Conservation (phyloP, 2,888 invertebrate genomes). For the Patella depressa region DNA sequence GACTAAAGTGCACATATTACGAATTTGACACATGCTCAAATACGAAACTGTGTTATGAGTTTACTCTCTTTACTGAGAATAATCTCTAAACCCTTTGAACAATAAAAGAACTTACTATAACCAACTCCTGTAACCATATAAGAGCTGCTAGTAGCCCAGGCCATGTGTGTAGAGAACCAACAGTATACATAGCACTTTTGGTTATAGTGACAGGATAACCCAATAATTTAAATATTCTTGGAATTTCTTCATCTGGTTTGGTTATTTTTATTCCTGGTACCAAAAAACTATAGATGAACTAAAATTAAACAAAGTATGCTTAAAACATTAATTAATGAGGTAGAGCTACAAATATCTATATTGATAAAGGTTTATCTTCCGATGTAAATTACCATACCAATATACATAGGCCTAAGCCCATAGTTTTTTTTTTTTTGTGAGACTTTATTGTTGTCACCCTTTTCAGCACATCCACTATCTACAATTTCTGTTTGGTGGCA, state of each 20-base stretch:
- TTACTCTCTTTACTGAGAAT: background rate
- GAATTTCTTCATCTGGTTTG: constrained; percentile 66
- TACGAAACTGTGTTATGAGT: background rate
- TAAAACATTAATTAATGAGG: no score
- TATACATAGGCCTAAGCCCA: no score
- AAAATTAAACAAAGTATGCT: constrained; percentile 28
- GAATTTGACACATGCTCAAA: background rate
- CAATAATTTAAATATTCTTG: constrained; percentile 55
- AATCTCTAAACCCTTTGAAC: no score
- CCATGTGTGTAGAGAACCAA: constrained; percentile 67
- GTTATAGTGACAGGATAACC: constrained; percentile 66
- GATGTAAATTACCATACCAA: no score
- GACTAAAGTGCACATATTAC: no score
- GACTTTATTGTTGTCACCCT: no score
- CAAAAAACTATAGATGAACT: constrained; percentile 61
- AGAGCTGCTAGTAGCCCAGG: constrained; percentile 63
- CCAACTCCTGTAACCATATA: constrained; percentile 56
- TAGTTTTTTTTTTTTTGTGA: no score
- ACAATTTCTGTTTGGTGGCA: no score
- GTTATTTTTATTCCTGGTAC: constrained; percentile 52
- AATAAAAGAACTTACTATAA: constrained; percentile 47
- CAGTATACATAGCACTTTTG: constrained; percentile 62
- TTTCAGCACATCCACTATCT: no score
- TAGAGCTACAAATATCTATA: no score
- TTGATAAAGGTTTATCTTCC: no score